Evolutionary conservation across 2,888 invertebrate genomes (phyloP), one percentile per base, ranked within the genome.

Genomic region (Lymantria monacha): DNA sequence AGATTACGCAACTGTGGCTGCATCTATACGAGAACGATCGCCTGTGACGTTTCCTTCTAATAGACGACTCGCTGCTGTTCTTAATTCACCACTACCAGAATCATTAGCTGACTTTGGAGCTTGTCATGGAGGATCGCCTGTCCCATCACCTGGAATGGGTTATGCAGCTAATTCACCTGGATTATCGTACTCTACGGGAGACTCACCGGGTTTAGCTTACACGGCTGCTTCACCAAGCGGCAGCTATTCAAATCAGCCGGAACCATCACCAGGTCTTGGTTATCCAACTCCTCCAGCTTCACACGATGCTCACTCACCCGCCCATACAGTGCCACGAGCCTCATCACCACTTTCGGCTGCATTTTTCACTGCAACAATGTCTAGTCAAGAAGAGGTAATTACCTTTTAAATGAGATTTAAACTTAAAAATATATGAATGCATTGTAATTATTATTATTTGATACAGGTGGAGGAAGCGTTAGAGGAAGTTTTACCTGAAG

Each of bases 241-340:
- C 46, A 85, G 81, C 58, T 89, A 88, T 63, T 87, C 88, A 12
- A 83, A 83, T 41, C 89, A 88, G 48, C 79, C 89, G 3, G 83
- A 85, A 50, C 80, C 86, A 53, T 95, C 95, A n/a, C 95, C 95
- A 0, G 94, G 95, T 37, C 92, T 97, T 40, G 81, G 96, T 15
- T 97, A 97, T 76, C 97, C 97, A 2, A 97, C 97, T 9, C 97
- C 97, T 15, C 97, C 97, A 5, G 96, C 97, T 0, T 97, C 96
- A 66, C 96, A 96, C 68, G 97, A 96, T 85, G 96, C 96, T 15
- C 94, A 95, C 54, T 94, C 94, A 58, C 95, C 95, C 56, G 85
- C 86, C 9, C 87, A 89, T 51, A 81, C 87, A 8, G 94, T 94
- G 1, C 94, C 95, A 11, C 94, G 96, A 55, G 95, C 95, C 0